These are phyloP conservation scores for Eurypyga helias DNA, from an alignment of 2,113 vertebrate genomes.

Conservation along the genomic window DNA sequence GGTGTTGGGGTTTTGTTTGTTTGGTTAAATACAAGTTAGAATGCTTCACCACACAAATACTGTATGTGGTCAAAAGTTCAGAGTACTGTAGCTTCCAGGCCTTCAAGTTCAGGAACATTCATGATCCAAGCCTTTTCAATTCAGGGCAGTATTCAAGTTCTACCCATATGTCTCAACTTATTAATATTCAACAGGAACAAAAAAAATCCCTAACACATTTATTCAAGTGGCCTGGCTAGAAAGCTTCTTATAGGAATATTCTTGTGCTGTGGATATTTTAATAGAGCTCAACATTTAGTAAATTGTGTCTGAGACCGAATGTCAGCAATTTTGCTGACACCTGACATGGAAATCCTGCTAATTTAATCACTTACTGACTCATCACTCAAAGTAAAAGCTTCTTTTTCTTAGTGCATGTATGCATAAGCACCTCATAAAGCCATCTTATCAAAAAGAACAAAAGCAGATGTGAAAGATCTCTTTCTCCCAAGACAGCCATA, in stretches of 20 bases:
- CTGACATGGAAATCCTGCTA: neutral
- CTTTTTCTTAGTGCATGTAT: neutral
- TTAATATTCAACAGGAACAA: neutral
- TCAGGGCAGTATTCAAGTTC: neutral
- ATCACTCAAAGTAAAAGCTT: neutral
- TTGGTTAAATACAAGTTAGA: neutral
- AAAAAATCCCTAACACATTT: neutral
- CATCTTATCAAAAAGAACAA: neutral
- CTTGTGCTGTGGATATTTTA: neutral
- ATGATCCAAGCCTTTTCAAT: neutral
- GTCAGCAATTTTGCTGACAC: neutral
- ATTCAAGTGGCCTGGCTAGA: neutral
- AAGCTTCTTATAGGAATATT: neutral
- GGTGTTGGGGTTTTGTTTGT: neutral
- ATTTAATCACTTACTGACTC: neutral
- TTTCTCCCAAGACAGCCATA: neutral
- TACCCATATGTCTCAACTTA: neutral
- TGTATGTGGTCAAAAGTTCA: neutral
- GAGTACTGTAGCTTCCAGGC: neutral
- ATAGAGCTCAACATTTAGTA: neutral
- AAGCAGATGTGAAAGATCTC: slow-evolving; percentile 13
- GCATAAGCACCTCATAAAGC: neutral
- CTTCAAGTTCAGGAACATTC: neutral
- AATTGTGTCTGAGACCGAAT: neutral
- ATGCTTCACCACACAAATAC: neutral